phyloP scores from a whole-genome alignment of 1,140 invertebrate genomes.

The Procambarus clarkii region DNA sequence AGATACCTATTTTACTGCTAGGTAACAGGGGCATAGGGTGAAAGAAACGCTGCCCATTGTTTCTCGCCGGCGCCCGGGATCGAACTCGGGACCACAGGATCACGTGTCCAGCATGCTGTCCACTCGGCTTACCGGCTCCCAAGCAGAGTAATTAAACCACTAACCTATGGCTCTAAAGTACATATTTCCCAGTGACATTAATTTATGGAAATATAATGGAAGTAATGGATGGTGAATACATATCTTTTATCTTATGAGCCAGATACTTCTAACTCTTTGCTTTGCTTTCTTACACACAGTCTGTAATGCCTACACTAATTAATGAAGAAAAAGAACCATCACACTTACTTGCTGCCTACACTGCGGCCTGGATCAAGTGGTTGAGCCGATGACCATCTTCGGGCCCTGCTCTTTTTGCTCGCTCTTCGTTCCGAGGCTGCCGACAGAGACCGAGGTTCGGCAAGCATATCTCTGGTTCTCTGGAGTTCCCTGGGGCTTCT shows the following conservation, averaged over 20 bases:
- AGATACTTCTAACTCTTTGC: neutral
- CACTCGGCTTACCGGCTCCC: no score
- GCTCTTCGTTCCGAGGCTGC: slow-evolving; percentile 25
- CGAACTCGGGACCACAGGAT: no score
- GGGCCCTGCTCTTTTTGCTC: slow-evolving; percentile 7
- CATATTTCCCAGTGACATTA: no score
- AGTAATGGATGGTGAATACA: neutral
- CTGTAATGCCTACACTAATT: neutral
- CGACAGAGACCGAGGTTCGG: neutral
- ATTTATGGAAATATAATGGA: no score
- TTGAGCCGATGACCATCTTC: slow-evolving; percentile 42
- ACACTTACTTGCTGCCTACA: slow-evolving; percentile 63
- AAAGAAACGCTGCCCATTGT: no score
- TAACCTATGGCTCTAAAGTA: no score
- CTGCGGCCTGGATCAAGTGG: slow-evolving; percentile 39
- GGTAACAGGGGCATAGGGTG: no score
- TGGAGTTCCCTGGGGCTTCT: neutral
- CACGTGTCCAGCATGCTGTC: no score
- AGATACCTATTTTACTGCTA: no score
- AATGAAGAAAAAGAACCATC: no score
- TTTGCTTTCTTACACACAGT: neutral
- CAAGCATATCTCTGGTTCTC: neutral
- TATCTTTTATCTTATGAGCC: neutral
- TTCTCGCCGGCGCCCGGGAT: no score
- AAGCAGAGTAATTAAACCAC: no score